These are phyloP conservation scores for Chunga burmeisteri DNA, from an alignment of 2,113 vertebrate genomes.

Conservation along the genomic window DNA sequence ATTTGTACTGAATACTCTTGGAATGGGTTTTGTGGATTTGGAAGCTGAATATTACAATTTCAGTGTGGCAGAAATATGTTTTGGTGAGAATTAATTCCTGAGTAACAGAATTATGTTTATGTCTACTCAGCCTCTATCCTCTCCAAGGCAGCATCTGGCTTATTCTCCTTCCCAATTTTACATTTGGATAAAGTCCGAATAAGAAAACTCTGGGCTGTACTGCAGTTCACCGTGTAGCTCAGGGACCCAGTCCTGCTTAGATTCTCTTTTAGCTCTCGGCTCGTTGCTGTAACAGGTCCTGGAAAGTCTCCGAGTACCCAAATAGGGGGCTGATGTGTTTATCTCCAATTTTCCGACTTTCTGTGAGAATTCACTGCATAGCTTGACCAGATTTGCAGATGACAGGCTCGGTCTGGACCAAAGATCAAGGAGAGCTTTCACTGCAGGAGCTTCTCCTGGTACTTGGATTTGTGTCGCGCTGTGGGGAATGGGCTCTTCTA, in stretches of 20 bases:
- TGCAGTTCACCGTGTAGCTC: not conserved
- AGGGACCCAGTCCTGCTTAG: not conserved
- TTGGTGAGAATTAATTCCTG: constrained; percentile 62
- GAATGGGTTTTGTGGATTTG: constrained; percentile 39
- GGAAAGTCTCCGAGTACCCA: not conserved
- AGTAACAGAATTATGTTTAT: constrained; percentile 40
- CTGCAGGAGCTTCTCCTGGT: not conserved
- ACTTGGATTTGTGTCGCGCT: not conserved
- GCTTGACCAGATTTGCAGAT: not conserved
- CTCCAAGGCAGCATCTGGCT: constrained; percentile 28
- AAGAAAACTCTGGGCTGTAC: not conserved
- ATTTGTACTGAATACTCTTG: constrained; percentile 44
- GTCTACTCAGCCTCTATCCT: not conserved
- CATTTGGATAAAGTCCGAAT: not conserved
- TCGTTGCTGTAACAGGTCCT: not conserved
- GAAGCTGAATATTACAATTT: constrained; percentile 49
- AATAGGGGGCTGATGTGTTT: not conserved
- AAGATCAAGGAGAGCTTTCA: not conserved
- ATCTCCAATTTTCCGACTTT: not conserved
- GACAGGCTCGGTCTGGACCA: not conserved
- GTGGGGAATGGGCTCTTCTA: not conserved
- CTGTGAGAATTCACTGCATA: not conserved
- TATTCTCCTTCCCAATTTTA: not conserved
- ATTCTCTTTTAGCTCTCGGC: not conserved
- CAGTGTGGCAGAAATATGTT: constrained; percentile 58